Percentiles rank a stretch among this genome's conserved stretches.
Conservation (phyloP, 2,888 invertebrate genomes). For the Andrena hattorfiana region DNA sequence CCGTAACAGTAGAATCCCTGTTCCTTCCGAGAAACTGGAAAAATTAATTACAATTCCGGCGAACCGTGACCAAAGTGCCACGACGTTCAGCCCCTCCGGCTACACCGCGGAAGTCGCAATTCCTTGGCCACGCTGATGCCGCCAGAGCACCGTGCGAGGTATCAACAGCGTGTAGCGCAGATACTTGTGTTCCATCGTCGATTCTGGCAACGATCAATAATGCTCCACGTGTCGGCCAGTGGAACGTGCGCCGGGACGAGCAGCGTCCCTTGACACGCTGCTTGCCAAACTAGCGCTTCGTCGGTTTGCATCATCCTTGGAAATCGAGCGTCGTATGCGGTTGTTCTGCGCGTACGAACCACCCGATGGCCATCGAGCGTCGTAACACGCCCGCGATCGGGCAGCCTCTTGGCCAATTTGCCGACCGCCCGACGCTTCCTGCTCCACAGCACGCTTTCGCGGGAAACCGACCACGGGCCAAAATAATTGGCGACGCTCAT, state of each 20-base stretch:
- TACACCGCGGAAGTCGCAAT: not conserved
- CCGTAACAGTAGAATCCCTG: not conserved
- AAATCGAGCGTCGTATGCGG: constrained; percentile 46
- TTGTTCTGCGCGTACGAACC: constrained; percentile 19
- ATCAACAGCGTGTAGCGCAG: constrained; percentile 46
- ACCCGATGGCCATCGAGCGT: constrained; percentile 11
- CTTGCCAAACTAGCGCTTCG: constrained; percentile 68
- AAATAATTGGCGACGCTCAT: constrained; percentile 51
- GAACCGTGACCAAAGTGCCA: too few species aligned
- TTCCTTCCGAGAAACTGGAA: not conserved
- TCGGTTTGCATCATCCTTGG: constrained; percentile 65
- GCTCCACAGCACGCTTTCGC: constrained; percentile 36
- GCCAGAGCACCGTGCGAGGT: constrained; percentile 24
- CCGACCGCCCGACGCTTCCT: constrained; percentile 14
- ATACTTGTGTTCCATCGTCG: constrained; percentile 47
- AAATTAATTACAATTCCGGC: not conserved
- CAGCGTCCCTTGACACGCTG: constrained; percentile 49
- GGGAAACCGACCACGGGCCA: constrained; percentile 40
- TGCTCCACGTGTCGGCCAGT: constrained; percentile 64
- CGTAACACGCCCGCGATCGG: constrained; percentile 8
- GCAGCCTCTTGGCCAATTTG: constrained; percentile 34
- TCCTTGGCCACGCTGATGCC: not conserved
- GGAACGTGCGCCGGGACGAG: constrained; percentile 57
- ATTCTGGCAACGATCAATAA: constrained; percentile 74
- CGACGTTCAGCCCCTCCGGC: too few species aligned